Evolutionary conservation across 1,140 invertebrate genomes (phyloP), one percentile per base, ranked within the genome.

Genomic region (Panulirus ornatus): DNA sequence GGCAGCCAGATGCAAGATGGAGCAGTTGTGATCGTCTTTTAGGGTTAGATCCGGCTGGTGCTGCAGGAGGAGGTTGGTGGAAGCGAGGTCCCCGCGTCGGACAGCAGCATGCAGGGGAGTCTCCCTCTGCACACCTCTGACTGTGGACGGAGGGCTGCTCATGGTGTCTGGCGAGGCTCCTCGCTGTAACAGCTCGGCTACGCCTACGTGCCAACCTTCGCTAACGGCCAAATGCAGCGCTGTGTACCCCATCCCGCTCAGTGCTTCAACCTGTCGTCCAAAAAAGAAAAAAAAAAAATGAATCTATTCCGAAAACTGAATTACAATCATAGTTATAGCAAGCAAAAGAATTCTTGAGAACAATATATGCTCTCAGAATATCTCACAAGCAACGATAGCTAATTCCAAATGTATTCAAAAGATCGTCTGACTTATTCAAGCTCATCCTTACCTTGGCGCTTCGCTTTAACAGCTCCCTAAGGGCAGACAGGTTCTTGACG

Each of bases 1-100:
- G 2, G 85, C 91, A 38, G 91, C 91, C 16, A 91, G 54, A 44
- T 91, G 91, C n/a, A 88, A 71, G 30, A 91, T 51, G 42, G 78
- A 75, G 2, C 81, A 79, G 11, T 70, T 27, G 14, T 87, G 40
- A 63, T 81, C 71, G 51, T 91, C 91, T 66, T 47, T 83, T 5
- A 83, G 81, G 19, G 36, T 30, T 30, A 91, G n/a, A 34, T 91
- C 85, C 3, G 91, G 44, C 0, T 44, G 58, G 9, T 66, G 75
- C 51, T 84, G 73, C 30, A 76, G 34, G 34, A 79, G 6, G n/a
- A 88, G 54, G 40, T 38, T 27, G 14, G 42, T 51, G 19, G 75
- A 38, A 2, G 47, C 22, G 5, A 84, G 40, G 71, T 91, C 85
- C 27, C 75, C 70, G 27, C 58, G 85, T 14, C 66, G 79, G 11